phyloP scores from a whole-genome alignment of 1,140 invertebrate genomes.

The Trichogramma pretiosum region DNA sequence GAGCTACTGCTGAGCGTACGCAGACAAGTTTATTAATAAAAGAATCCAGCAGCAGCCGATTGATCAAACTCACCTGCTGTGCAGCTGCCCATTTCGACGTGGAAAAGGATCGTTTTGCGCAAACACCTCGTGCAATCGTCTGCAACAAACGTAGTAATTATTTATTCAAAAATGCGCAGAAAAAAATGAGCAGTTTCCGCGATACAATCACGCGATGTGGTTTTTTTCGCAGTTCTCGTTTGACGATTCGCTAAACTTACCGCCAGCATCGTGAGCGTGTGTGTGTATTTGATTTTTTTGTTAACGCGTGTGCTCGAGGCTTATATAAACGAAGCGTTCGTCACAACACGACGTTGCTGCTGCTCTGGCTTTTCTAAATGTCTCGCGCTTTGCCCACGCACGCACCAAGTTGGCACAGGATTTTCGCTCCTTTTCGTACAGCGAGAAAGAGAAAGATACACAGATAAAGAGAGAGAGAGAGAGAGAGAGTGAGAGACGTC shows the following conservation, averaged over 20 bases:
- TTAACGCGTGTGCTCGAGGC: no score
- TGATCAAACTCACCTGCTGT: constrained; percentile 43
- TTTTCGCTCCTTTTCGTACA: no score
- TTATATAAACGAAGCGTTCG: background rate
- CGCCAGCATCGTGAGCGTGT: background rate
- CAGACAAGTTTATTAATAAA: no score
- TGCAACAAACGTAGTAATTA: no score
- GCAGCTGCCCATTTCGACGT: constrained; percentile 49
- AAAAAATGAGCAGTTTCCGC: constrained; percentile 3
- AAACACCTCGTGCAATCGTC: constrained; percentile 31
- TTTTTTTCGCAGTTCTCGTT: background rate
- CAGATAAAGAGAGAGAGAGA: no score
- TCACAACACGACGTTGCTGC: background rate
- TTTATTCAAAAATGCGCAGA: constrained; percentile 9
- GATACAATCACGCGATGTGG: background rate
- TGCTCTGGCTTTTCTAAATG: no score
- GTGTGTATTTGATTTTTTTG: background rate
- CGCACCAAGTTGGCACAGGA: no score
- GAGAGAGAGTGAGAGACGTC: no score
- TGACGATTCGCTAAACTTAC: background rate
- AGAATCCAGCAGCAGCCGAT: no score
- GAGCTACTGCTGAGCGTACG: no score
- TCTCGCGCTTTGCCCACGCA: no score
- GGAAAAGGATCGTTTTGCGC: constrained; percentile 48
- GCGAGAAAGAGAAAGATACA: no score